These are phyloP conservation scores for Lepilemur septentrionalis DNA, from an alignment of 2,797 vertebrate genomes.

Conservation along the genomic window DNA sequence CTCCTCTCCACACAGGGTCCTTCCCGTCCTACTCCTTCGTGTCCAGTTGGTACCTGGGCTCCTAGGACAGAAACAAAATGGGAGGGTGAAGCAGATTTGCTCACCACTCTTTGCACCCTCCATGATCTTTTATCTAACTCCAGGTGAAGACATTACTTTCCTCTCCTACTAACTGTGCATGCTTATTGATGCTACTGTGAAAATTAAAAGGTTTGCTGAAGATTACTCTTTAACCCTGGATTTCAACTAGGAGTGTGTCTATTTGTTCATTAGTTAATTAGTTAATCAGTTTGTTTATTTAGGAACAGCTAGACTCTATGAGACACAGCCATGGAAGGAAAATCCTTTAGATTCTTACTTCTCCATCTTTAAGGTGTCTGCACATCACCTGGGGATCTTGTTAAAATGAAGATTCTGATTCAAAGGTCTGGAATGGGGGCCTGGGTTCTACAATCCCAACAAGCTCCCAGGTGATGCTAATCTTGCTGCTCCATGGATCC, in stretches of 20 bases:
- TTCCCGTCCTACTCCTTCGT: neutral
- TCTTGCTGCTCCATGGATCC: neutral
- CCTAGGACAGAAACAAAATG: neutral
- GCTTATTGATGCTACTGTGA: neutral
- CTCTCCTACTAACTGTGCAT: neutral
- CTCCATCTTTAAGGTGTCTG: neutral
- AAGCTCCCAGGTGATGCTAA: neutral
- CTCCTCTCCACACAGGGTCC: neutral
- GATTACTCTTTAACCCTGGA: conserved; percentile 11
- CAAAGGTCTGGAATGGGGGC: neutral
- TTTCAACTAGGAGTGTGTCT: conserved; percentile 28
- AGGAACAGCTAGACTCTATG: neutral
- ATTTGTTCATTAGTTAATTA: conserved; percentile 7
- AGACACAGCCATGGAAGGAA: neutral
- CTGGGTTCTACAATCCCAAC: neutral
- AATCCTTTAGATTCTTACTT: neutral
- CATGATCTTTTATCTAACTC: neutral
- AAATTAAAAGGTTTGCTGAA: neutral
- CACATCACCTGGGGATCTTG: neutral
- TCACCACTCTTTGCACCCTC: neutral
- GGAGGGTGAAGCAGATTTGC: neutral
- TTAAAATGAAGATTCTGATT: conserved; percentile 43
- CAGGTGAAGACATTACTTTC: neutral
- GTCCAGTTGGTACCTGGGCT: neutral
- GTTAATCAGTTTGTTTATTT: conserved; percentile 26